These are phyloP conservation scores for Agriotes lineatus DNA, from an alignment of 2,888 invertebrate genomes.

Conservation along the genomic window DNA sequence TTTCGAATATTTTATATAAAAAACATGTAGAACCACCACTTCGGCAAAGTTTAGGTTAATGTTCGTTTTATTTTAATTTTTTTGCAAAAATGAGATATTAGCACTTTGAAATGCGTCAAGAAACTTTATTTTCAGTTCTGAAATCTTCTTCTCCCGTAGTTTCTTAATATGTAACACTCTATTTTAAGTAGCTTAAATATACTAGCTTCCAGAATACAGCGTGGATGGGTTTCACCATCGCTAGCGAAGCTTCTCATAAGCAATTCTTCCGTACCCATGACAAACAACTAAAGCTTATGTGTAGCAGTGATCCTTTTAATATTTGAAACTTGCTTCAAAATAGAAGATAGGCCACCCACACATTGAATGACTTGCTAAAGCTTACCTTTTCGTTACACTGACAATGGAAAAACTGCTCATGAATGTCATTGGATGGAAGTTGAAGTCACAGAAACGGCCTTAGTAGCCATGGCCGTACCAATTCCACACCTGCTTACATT, in stretches of 20 bases:
- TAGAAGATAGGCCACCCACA: conserved; percentile 72
- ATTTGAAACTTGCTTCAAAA: conserved; percentile 74
- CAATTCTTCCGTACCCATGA: conserved; percentile 67
- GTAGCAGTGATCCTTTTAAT: conserved; percentile 77
- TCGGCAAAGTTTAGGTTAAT: too few species aligned
- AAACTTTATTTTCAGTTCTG: too few species aligned
- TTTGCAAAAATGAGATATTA: too few species aligned
- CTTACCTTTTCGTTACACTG: conserved; percentile 71
- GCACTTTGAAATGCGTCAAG: too few species aligned
- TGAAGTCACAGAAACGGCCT: conserved; percentile 68
- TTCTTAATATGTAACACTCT: too few species aligned
- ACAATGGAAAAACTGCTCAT: conserved; percentile 73
- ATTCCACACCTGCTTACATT: conserved; percentile 70
- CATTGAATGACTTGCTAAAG: conserved; percentile 74
- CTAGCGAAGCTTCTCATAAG: conserved; percentile 67
- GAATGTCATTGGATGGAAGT: conserved; percentile 72
- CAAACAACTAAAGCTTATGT: conserved; percentile 71
- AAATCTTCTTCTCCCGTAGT: too few species aligned
- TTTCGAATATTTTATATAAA: too few species aligned
- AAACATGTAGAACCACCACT: too few species aligned
- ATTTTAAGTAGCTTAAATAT: conserved; percentile 60
- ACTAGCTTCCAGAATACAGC: conserved; percentile 61
- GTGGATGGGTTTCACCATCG: conserved; percentile 75
- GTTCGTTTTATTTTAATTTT: too few species aligned
- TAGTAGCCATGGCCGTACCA: conserved; percentile 71